Evolutionary conservation across 2,888 invertebrate genomes (phyloP), one percentile per base, ranked within the genome.

Genomic region (Omphaloscelis lunosa): DNA sequence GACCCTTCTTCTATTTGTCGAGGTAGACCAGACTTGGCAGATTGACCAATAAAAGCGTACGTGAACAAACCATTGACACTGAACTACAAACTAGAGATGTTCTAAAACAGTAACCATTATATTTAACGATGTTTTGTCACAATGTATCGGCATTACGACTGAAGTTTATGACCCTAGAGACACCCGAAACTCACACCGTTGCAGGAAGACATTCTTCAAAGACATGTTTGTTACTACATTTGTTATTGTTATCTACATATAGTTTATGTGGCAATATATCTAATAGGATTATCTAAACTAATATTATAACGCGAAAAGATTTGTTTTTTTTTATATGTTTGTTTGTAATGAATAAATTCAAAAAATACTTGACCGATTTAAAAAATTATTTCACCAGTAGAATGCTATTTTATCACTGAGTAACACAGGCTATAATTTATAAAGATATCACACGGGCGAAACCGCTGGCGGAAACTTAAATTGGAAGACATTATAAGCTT

Each of bases 61-160:
- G 17, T 74, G 9, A 17, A 15, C 27, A 23, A n/a, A 41, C 51
- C 51, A 29, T 29, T 62, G 61, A 29, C 61, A 74, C 5, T 45
- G 20, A 73, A 62, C 17, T 39, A 73, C 48, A 75, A 62, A 62
- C 62, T 75, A 34, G 41, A n/a, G 17, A 17, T 51, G 9, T 39
- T 51, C 4, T 65, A 2, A 7, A 27, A 39, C 29, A 39, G 56
- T 56, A 58, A 20, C 7, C 2, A 9, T 20, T 1, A 75, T 48
- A 59, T 75, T 65, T 51, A 66, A 75, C 58, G 17, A 59, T 39
- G n/a, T 27, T 59, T 77, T 76, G 75, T 48, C 29, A 41, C 63
- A 75, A 48, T 75, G 56, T 58, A 29, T 29, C 15, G 41, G n/a
- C 51, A 34, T 75, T 17, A 66, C 29, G 65, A 29, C 39, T 20